Conservation (phyloP, 1,140 invertebrate genomes). For the Copidosoma floridanum region DNA sequence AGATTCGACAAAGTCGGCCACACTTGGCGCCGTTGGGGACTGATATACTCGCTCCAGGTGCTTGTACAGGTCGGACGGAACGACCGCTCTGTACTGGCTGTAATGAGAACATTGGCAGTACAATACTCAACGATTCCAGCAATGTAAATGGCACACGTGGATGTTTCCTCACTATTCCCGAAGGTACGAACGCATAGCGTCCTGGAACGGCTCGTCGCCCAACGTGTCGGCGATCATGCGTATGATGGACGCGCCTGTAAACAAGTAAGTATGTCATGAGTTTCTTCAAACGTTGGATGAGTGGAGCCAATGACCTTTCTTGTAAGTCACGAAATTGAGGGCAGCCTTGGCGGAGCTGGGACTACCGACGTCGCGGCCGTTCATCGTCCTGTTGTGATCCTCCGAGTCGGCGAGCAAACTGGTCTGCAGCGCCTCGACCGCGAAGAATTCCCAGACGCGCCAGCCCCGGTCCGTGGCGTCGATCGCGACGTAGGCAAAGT, state of each 20-base stretch:
- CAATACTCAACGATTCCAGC: no score
- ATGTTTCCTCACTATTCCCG: conserved; percentile 50
- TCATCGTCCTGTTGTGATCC: conserved; percentile 71
- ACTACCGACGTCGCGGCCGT: conserved; percentile 66
- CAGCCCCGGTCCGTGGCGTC: conserved; percentile 70
- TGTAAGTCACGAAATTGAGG: conserved; percentile 81
- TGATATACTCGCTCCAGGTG: conserved; percentile 52
- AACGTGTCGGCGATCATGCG: conserved; percentile 73
- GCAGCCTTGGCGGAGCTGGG: conserved; percentile 67
- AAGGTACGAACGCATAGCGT: conserved; percentile 63
- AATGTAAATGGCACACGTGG: no score
- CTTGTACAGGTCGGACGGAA: conserved; percentile 68
- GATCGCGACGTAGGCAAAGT: conserved; percentile 68
- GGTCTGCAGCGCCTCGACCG: conserved; percentile 66
- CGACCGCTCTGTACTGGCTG: conserved; percentile 47
- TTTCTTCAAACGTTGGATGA: no score
- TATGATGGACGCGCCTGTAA: conserved; percentile 65
- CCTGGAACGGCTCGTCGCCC: conserved; percentile 62
- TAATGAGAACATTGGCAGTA: conserved; percentile 20
- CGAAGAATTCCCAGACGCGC: conserved; percentile 80
- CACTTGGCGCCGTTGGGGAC: conserved; percentile 1
- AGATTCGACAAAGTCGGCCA: conserved; percentile 52
- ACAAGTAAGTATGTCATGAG: no score
- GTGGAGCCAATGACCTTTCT: conserved; percentile 51
- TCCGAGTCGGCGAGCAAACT: conserved; percentile 62